These are phyloP conservation scores for Chrysomallon squamiferum DNA, from an alignment of 1,140 invertebrate genomes.

Conservation along the genomic window DNA sequence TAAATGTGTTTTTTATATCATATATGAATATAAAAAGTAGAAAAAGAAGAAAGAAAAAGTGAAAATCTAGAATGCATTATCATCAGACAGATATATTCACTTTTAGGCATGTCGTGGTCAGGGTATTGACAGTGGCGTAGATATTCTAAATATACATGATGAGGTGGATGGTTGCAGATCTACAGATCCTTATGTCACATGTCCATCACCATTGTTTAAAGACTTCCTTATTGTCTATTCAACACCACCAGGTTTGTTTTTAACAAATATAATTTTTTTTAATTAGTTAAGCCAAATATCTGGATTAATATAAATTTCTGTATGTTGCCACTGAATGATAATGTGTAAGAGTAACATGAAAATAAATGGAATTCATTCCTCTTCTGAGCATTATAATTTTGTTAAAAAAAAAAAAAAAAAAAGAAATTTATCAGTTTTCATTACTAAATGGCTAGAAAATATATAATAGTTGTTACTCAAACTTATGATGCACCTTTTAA, in stretches of 20 bases:
- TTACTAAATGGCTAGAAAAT: not conserved
- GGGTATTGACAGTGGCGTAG: constrained; percentile 7
- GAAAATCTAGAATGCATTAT: too few relatives aligned
- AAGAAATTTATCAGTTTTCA: not conserved
- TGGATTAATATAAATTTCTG: too few relatives aligned
- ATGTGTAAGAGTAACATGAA: too few relatives aligned
- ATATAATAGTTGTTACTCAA: not conserved
- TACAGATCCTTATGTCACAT: constrained; percentile 55
- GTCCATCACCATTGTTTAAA: constrained; percentile 88
- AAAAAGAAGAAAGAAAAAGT: too few relatives aligned
- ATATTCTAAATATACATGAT: not conserved
- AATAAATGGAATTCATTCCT: too few relatives aligned
- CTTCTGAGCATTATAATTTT: too few relatives aligned
- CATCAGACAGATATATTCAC: too few relatives aligned
- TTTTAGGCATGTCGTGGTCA: not conserved
- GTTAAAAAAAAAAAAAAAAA: not conserved
- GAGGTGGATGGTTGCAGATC: not conserved
- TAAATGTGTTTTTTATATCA: too few relatives aligned
- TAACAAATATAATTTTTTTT: not conserved
- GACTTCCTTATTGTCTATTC: constrained; percentile 82
- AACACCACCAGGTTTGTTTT: not conserved
- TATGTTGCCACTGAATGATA: too few relatives aligned
- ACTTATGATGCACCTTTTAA: not conserved
- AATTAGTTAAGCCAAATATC: too few relatives aligned
- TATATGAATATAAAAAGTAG: too few relatives aligned